These are phyloP conservation scores for Indri indri DNA, from an alignment of 2,113 vertebrate species.

Conservation along the genomic window DNA sequence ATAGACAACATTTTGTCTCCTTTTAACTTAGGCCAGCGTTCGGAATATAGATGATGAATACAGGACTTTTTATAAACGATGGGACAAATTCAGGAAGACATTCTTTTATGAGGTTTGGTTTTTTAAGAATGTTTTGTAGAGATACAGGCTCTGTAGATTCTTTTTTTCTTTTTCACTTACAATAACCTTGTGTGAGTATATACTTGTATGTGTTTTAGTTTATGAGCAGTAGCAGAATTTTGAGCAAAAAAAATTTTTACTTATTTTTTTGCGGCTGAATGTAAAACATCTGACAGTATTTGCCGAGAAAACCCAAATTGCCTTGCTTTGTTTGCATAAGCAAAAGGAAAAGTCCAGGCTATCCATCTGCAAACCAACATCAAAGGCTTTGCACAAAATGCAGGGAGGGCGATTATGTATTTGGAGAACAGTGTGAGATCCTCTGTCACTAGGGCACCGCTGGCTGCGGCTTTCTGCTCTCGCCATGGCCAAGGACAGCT, in stretches of 20 bases:
- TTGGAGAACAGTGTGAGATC: conserved; percentile 90
- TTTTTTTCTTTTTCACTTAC: background rate
- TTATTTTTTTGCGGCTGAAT: conserved; percentile 79
- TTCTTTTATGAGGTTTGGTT: background rate
- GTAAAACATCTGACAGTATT: conserved; percentile 84
- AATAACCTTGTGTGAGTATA: background rate
- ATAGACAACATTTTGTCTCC: background rate
- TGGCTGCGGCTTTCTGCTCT: conserved; percentile 63
- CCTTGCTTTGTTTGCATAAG: conserved; percentile 88
- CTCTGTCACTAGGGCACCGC: conserved; percentile 77
- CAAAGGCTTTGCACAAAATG: conserved; percentile 86
- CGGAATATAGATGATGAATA: background rate
- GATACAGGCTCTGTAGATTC: background rate
- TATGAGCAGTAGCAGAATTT: conserved; percentile 41
- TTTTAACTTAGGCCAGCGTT: background rate
- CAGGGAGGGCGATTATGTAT: conserved; percentile 86
- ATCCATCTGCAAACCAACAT: conserved; percentile 88
- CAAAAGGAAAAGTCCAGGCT: conserved; percentile 83
- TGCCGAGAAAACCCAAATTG: conserved; percentile 82
- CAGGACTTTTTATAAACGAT: background rate
- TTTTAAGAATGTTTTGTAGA: conserved; percentile 6
- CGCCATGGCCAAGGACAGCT: background rate
- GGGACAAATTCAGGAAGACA: background rate
- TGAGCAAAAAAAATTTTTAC: conserved; percentile 70
- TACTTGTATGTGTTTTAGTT: conserved; percentile 10